These are phyloP conservation scores for Aldabrachelys gigantea DNA, from an alignment of 2,113 vertebrate genomes.

Conservation along the genomic window DNA sequence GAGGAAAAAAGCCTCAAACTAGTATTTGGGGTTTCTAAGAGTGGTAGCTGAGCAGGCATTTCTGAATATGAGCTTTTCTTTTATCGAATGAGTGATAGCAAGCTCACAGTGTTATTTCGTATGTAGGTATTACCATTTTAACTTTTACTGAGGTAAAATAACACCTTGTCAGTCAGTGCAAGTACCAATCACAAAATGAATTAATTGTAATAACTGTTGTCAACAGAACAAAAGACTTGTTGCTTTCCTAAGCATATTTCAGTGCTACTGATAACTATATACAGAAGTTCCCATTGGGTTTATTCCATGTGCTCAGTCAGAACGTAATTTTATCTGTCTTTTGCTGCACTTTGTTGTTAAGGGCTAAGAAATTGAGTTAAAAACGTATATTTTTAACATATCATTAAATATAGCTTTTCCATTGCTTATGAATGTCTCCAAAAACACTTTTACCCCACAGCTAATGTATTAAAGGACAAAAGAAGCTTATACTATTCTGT, in stretches of 20 bases:
- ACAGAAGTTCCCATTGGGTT: slow-evolving; percentile 78
- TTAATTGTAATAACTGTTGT: slow-evolving; percentile 95
- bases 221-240: slow-evolving; percentile 91
- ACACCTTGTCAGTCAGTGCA: slow-evolving; percentile 92
- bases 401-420: slow-evolving; percentile 66
- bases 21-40: neutral
- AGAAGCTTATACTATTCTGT: slow-evolving; percentile 28
- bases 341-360: slow-evolving; percentile 71
- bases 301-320: slow-evolving; percentile 71
- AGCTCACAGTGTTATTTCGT: slow-evolving; percentile 81
- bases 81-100: slow-evolving; percentile 79
- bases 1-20: neutral
- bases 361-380: slow-evolving; percentile 71
- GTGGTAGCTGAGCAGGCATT: slow-evolving; percentile 53
- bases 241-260: slow-evolving; percentile 88
- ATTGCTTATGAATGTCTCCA: slow-evolving; percentile 29
- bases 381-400: slow-evolving; percentile 73
- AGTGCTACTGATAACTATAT: slow-evolving; percentile 77
- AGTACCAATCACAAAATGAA: slow-evolving; percentile 92
- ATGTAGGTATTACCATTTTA: slow-evolving; percentile 89
- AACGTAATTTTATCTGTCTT: slow-evolving; percentile 78
- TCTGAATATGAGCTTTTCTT: slow-evolving; percentile 73
- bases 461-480: slow-evolving; percentile 54
- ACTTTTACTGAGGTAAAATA: slow-evolving; percentile 93
- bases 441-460: slow-evolving; percentile 17